Evolutionary conservation across 2,797 vertebrate species (phyloP).

Genomic region (Halcyon badia): DNA sequence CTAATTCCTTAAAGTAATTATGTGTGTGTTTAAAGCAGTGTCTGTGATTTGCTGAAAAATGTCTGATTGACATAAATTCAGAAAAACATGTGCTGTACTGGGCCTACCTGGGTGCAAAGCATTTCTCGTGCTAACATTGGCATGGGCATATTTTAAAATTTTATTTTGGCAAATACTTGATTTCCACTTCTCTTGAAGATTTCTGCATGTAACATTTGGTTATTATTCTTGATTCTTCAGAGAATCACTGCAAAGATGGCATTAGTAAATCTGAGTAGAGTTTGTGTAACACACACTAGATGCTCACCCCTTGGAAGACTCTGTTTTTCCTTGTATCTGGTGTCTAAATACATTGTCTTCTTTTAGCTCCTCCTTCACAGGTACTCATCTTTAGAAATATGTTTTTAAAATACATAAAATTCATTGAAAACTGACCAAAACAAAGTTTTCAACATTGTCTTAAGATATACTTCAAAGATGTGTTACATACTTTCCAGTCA

Average conservation of each 20-base stretch:
- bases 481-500: background rate
- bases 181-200: background rate
- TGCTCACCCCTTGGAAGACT: background rate
- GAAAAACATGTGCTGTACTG: background rate
- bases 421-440: background rate
- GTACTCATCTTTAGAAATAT: background rate
- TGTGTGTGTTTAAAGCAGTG: fast-evolving
- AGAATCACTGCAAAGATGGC: background rate
- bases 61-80: background rate
- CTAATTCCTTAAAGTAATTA: background rate
- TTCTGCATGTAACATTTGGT: background rate
- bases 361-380: background rate
- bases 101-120: background rate
- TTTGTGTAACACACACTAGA: background rate
- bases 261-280: background rate
- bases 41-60: background rate
- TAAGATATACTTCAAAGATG: background rate
- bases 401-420: background rate
- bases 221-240: background rate
- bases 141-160: background rate
- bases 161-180: background rate
- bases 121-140: background rate
- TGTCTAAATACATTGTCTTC: background rate
- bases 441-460: background rate
- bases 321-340: background rate